Evolutionary conservation across 2,113 vertebrate genomes (phyloP).

Genomic region (Strix aluco): DNA sequence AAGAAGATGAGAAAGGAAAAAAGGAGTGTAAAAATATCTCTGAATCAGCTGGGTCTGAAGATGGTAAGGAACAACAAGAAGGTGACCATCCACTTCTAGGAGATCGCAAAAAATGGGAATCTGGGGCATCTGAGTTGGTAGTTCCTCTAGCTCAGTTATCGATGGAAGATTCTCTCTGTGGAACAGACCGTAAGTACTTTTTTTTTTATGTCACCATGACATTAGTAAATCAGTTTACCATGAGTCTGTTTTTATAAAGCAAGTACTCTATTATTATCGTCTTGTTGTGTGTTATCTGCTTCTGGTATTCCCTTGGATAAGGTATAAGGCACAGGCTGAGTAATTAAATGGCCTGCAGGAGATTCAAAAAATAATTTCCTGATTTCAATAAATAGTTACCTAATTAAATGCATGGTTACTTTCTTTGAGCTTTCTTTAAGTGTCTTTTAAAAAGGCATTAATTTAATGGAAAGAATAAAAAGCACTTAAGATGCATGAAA

Average conservation of each 20-base stretch:
- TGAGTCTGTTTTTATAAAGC: not conserved
- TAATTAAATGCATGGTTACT: not conserved
- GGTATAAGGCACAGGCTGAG: not conserved
- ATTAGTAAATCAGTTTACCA: not conserved
- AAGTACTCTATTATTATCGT: not conserved
- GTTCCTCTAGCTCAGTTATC: slow-evolving; percentile 82
- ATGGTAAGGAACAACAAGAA: slow-evolving; percentile 65
- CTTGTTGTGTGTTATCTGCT: not conserved
- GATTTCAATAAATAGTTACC: not conserved
- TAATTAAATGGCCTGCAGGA: not conserved
- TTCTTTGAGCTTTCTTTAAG: not conserved
- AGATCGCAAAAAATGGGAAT: slow-evolving; percentile 92
- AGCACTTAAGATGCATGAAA: not conserved
- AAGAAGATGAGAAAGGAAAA: slow-evolving; percentile 70
- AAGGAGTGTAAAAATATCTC: not conserved
- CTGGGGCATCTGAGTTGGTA: slow-evolving; percentile 75
- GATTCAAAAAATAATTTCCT: not conserved
- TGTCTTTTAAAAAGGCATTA: not conserved
- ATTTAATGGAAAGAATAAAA: not conserved
- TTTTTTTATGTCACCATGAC: not conserved
- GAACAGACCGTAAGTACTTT: slow-evolving; percentile 75
- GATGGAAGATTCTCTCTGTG: slow-evolving; percentile 79
- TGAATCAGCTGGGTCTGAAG: slow-evolving; percentile 40
- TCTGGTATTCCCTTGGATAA: not conserved
- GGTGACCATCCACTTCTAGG: slow-evolving; percentile 59